Base-by-base conservation (phyloP, 1,140 invertebrate genomes). In the Ips nitidus region DNA sequence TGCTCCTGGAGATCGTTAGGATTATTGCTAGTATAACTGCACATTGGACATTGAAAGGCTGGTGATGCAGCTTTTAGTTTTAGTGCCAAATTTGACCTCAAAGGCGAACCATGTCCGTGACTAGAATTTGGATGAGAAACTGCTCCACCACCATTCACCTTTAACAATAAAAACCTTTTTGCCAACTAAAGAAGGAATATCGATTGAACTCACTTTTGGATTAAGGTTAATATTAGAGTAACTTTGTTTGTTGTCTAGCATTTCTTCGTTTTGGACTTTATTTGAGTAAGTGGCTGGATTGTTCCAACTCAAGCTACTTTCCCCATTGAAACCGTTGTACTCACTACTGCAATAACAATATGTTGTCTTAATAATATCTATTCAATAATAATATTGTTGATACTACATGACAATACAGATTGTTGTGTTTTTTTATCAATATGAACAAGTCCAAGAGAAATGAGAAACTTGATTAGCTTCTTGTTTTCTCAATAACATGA, bases 1-100 rank as follows among this genome's bases (percentile, higher is more conserved):
- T 95, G 93, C 74, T 92, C 90, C 81, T 94, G 89, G 56, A 95
- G 82, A 73, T 88, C 86, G 52, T 84, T 81, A 0, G 91, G 88
- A 81, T 88, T 91, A 75, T 87, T 85, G 71, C 91, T 91, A 73
- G 83, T 88, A 79, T 90, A 92, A 73, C 88, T 87, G 83, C 93
- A 95, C 80, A 95, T 85, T 37, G 92, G 90, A 82, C 93, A 95
- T 52, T 80, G 79, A 41, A 80, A 69, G 41, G 82, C 84, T 53
- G 84, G 81, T 53, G 82, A 81, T 66, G 84, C 82, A 69, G 81
- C 81, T 81, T 84, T 86, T 58, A 89, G 78, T 81, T 89, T 89
- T 60, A 89, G 80, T 53, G 85, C 86, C 69, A 89, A 80, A 78
- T 86, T 85, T 43, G 86, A 86, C 70, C 87, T 78, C 55, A 87